Conservation (phyloP, 53 echinoderm and acorn worm species). For the Echinometra lucunter region DNA sequence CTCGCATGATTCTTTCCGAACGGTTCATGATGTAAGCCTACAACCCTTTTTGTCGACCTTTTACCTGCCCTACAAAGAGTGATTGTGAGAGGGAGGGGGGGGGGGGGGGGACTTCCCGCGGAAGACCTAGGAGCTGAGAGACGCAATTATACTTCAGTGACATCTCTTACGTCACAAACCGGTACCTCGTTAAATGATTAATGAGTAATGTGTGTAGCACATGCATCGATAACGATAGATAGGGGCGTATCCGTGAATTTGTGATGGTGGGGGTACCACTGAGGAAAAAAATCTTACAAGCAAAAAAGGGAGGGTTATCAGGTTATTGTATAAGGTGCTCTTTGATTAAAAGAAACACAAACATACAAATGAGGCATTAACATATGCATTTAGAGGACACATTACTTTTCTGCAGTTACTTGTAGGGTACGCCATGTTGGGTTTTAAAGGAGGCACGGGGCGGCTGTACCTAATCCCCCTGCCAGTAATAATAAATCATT, state of each 20-base stretch:
- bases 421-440: too few relatives aligned
- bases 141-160: background rate
- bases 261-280: background rate
- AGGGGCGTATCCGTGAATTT: background rate
- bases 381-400: too few relatives aligned
- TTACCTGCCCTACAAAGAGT: background rate
- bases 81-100: background rate
- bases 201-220: conserved; percentile 1
- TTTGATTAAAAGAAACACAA: too few relatives aligned
- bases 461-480: too few relatives aligned
- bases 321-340: too few relatives aligned
- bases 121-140: background rate
- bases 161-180: conserved; percentile 3
- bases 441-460: too few relatives aligned
- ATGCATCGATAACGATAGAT: background rate
- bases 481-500: too few relatives aligned
- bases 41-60: background rate
- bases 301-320: too few relatives aligned
- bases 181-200: conserved; percentile 34
- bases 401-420: too few relatives aligned
- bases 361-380: too few relatives aligned
- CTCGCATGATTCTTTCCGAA: too few relatives aligned
- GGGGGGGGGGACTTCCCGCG: background rate
- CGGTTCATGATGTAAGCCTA: background rate
- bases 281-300: too few relatives aligned